Conservation (phyloP, 2,888 invertebrate species). For the Agapostemon virescens region DNA sequence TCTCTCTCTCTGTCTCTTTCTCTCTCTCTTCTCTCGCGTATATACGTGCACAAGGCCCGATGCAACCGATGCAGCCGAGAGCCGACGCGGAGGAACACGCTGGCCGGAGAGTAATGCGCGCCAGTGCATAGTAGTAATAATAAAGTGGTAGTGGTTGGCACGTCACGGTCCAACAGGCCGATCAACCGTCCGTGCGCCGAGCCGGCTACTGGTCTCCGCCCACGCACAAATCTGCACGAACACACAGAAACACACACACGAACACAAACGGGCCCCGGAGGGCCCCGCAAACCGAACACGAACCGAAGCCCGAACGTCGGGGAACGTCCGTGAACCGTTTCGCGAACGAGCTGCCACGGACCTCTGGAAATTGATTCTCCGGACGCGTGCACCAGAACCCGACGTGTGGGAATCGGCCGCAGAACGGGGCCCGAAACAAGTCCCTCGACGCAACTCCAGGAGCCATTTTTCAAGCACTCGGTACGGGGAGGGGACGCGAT, state of each 20-base stretch:
- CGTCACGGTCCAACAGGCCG: slow-evolving; percentile 79
- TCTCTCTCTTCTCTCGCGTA: background rate
- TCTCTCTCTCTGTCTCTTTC: background rate
- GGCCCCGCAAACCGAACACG: background rate
- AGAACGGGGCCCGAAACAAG: background rate
- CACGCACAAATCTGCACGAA: slow-evolving; percentile 70
- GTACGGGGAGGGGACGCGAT: too few relatives aligned
- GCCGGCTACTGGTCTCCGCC: slow-evolving; percentile 78
- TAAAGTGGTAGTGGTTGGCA: slow-evolving; percentile 78
- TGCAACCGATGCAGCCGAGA: slow-evolving; percentile 13
- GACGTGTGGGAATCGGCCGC: background rate
- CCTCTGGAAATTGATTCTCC: background rate
- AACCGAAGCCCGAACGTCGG: slow-evolving; percentile 5
- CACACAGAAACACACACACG: background rate
- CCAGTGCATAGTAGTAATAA: slow-evolving; percentile 74
- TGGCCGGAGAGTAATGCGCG: slow-evolving; percentile 60
- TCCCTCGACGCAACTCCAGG: too few relatives aligned
- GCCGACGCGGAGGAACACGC: slow-evolving; percentile 26
- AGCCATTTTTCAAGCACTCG: too few relatives aligned
- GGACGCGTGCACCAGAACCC: background rate
- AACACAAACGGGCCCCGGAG: background rate
- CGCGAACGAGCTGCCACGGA: slow-evolving; percentile 1
- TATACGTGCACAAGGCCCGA: background rate
- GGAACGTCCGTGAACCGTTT: slow-evolving; percentile 13
- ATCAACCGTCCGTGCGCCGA: slow-evolving; percentile 77